A percentile compares a stretch with the other conserved stretches of the same genome.
phyloP scores from a whole-genome alignment of 2,113 vertebrate species.

The Pollachius pollachius region DNA sequence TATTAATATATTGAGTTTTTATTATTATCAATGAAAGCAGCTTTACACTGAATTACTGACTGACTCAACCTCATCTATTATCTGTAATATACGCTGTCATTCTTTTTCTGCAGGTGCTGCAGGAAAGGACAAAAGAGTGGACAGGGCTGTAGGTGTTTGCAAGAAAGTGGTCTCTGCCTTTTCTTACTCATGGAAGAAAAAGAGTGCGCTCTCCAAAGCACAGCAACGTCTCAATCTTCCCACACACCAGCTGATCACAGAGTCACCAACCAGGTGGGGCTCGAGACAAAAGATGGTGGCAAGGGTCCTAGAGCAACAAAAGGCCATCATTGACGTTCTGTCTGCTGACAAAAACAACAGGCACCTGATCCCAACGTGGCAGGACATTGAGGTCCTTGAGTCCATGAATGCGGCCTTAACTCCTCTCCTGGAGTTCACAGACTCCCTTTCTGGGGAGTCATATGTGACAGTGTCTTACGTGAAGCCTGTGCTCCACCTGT shows the following conservation, averaged over 20 bases:
- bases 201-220: too few species aligned
- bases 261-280: background rate
- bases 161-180: too few species aligned
- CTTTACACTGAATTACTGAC: too few species aligned
- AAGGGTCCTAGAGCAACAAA: background rate
- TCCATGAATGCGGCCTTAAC: background rate
- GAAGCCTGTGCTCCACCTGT: slow-evolving; percentile 9
- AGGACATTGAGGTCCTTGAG: background rate
- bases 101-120: too few species aligned
- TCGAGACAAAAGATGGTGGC: background rate
- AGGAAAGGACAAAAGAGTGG: too few species aligned
- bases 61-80: too few species aligned
- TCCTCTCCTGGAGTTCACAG: background rate
- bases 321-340: background rate
- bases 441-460: background rate
- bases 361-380: background rate
- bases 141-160: too few species aligned
- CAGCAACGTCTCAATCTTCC: too few species aligned
- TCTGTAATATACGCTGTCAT: too few species aligned
- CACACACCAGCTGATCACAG: too few species aligned
- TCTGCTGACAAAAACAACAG: background rate
- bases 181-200: background rate
- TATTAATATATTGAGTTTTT: too few species aligned
- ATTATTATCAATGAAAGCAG: too few species aligned
- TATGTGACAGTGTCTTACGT: background rate